phyloP scores from a whole-genome alignment of 2,113 vertebrate genomes.

The Trogon surrucura region DNA sequence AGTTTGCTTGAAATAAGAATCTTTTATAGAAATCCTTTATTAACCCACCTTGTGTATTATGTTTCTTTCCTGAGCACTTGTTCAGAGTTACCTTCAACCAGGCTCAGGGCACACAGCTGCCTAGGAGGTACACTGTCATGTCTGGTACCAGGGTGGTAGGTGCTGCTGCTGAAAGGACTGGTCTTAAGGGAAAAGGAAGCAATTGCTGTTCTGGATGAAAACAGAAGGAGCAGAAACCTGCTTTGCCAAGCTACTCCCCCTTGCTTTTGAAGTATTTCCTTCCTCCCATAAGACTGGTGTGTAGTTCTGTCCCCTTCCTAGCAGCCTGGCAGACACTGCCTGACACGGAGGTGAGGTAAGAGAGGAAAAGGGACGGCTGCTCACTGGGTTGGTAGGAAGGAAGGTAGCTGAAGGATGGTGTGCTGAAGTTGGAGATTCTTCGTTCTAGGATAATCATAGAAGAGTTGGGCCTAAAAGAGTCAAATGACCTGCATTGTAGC shows the following conservation, averaged over 20 bases:
- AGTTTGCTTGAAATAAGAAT: not conserved
- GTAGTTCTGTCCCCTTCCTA: not conserved
- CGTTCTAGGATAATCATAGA: not conserved
- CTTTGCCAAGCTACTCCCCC: not conserved
- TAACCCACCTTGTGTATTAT: not conserved
- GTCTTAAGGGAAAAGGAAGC: not conserved
- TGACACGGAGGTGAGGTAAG: too few relatives aligned
- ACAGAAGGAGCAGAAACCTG: not conserved
- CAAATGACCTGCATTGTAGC: not conserved
- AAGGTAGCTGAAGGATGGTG: not conserved
- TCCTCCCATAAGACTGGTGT: not conserved
- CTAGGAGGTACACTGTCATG: too few relatives aligned
- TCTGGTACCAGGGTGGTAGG: not conserved
- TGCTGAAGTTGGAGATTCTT: not conserved
- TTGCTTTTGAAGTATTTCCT: not conserved
- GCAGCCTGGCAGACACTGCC: not conserved
- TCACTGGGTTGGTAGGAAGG: not conserved
- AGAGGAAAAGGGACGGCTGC: not conserved
- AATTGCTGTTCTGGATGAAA: not conserved
- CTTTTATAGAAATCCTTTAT: not conserved
- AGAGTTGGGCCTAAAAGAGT: not conserved
- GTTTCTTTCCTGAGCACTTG: not conserved
- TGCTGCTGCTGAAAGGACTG: not conserved
- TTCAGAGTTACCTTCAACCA: not conserved
- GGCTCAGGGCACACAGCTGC: not conserved